phyloP scores from a whole-genome alignment of 2,888 invertebrate species.

The Meiosimyza platycephala region DNA sequence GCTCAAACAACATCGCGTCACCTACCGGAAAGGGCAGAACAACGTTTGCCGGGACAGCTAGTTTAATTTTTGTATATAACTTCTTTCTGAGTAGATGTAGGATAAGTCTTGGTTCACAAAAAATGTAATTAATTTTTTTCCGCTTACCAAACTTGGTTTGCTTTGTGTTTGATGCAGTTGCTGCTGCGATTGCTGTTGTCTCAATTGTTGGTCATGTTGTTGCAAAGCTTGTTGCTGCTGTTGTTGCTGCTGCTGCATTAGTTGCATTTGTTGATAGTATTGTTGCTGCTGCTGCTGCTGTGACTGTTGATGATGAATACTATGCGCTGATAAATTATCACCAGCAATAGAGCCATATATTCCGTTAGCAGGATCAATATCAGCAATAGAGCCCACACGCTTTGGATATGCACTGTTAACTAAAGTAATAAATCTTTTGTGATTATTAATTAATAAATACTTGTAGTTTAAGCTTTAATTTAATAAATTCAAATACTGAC shows the following conservation, averaged over 20 bases:
- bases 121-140: background rate
- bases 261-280: constrained; percentile 46
- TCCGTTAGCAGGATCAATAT: constrained; percentile 94
- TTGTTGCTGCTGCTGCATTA: constrained; percentile 46
- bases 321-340: constrained; percentile 57
- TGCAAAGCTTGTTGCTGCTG: constrained; percentile 48
- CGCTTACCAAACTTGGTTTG: constrained; percentile 57
- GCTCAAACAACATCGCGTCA: no score
- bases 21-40: no score
- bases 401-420: constrained; percentile 69
- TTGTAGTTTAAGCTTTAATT: background rate
- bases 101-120: no score
- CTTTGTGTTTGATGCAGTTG: constrained; percentile 44
- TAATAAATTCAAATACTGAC: background rate
- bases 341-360: constrained; percentile 77
- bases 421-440: constrained; percentile 31
- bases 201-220: constrained; percentile 52
- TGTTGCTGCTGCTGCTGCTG: constrained; percentile 63
- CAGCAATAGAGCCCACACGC: constrained; percentile 90
- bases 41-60: no score
- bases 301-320: constrained; percentile 59
- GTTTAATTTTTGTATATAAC: no score
- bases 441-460: background rate
- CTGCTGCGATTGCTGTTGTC: constrained; percentile 41
- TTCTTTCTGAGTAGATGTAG: no score